Base-by-base conservation (phyloP, 2,797 vertebrate genomes). In the Melopsittacus undulatus region DNA sequence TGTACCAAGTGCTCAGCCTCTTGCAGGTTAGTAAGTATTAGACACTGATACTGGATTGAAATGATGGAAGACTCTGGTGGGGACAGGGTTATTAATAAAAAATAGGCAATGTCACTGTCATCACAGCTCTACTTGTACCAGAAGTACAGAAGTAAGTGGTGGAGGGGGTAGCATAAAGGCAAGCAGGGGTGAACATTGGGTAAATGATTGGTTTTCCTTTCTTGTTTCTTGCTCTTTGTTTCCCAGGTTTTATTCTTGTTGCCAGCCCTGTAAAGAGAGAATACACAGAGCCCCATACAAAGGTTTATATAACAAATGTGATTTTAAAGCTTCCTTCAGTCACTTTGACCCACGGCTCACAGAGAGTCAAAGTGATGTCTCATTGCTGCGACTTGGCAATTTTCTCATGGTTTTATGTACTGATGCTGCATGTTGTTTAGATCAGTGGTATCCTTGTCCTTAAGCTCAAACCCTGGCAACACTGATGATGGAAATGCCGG, bases 401-500 rank as follows among this genome's bases (percentile, higher is more conserved):
- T 95, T 75, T 78, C 64, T 66, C n/a, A 12, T 68, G 84, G 32
- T 34, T 64, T 79, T 56, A 45, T 24, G 29, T 82, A 59, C 29
- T 1, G 3, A 46, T 51, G 80, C 67, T n/a, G 13, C 38, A 13
- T 6, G 22, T 40, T 64, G 68, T 81, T 75, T 42, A 90, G 63
- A 78, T 82, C 84, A 74, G 32, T 17, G 2, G 24, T 77, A 38
- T 59, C 59, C 77, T 77, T 72, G 66, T 90, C 66, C 76, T 91
- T 56, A 91, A 96, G 74, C 80, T 80, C 34, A 69, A 84, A 73
- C 52, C 46, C 77, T 83, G 84, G 94, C 63, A 95, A 73, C 40
- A 69, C 75, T 12, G 46, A 79, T 75, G 77, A 93, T 90, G 57
- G 90, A 96, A 94, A 93, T 86, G 90, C 73, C 86, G 86, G 78